phyloP scores from a whole-genome alignment of 2,797 vertebrate species.

The Rhinophrynus dorsalis region DNA sequence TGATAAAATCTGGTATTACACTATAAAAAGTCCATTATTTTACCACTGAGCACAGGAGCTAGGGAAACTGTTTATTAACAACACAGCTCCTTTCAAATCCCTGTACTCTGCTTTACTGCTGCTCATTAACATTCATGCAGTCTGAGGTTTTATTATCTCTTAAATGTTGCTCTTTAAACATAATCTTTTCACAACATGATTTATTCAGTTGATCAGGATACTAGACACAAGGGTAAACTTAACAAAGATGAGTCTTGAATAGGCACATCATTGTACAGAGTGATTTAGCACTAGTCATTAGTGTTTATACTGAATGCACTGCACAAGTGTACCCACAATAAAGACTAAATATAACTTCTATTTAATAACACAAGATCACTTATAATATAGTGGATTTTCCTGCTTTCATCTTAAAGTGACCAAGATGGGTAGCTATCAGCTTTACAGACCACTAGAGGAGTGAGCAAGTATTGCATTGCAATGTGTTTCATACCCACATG shows the following conservation, averaged over 20 bases:
- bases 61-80: slow-evolving; percentile 71
- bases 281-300: slow-evolving; percentile 45
- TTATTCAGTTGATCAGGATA: slow-evolving; percentile 48
- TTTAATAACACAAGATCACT: too few relatives aligned
- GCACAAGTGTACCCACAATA: background rate
- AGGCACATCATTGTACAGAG: slow-evolving; percentile 11
- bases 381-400: too few relatives aligned
- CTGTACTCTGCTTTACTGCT: slow-evolving; percentile 47
- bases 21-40: slow-evolving; percentile 71
- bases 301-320: slow-evolving; percentile 4
- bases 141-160: slow-evolving; percentile 52
- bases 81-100: slow-evolving; percentile 55
- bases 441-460: too few relatives aligned
- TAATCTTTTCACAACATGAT: slow-evolving; percentile 55
- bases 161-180: slow-evolving; percentile 58
- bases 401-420: too few relatives aligned
- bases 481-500: too few relatives aligned
- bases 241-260: slow-evolving; percentile 47
- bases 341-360: background rate
- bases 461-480: too few relatives aligned
- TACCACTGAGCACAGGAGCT: slow-evolving; percentile 72
- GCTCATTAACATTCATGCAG: slow-evolving; percentile 58
- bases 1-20: slow-evolving; percentile 74
- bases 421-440: too few relatives aligned
- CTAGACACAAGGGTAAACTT: slow-evolving; percentile 51